Evolutionary conservation across 2,888 invertebrate species (phyloP), one percentile per base, ranked within the genome.

Genomic region (Calliopum simillimum): DNA sequence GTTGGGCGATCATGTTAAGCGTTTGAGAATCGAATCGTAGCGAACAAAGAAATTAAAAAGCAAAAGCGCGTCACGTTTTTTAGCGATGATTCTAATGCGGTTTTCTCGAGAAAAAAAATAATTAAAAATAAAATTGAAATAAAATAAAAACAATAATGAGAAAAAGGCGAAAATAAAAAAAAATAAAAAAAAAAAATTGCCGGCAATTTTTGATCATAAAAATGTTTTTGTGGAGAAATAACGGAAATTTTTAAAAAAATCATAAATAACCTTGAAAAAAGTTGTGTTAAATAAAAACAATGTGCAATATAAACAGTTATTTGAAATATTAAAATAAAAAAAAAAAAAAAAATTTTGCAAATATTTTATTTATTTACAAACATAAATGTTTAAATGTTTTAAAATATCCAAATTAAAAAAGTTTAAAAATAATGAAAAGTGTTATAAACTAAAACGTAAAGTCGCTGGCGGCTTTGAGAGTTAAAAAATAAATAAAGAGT

Each of bases 391-490:
- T 33, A 33, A 8, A 8, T 33, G 33, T 33, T 33, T 33, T 33
- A n/a, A n/a, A n/a, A n/a, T n/a, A n/a, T n/a, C n/a, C n/a, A n/a
- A n/a, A n/a, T n/a, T 6, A 33, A 8, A 33, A 33, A 33, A 33
- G 33, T 33, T 8, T 16, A 33, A 58, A 43, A 44, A 46, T 46
- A 44, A 44, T 19, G 13, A 4, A 44, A 61, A 44, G 14, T 56
- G 44, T 6, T 44, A 1, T 19, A 33, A 64, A 19, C 16, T 51
- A 21, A 4, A 64, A 64, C 51, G 64, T 53, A 64, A 64, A 64
- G 64, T 64, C 51, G 64, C 64, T 64, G 64, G 64, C 64, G 64
- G 33, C 64, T 64, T 64, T 64, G 51, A 64, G 51, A 64, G 14
- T 49, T 49, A 13, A 25, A 43, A 49, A 62, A 25, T 23, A 8